These are phyloP conservation scores for Monochamus alternatus DNA, from an alignment of 2,888 invertebrate genomes.

Conservation along the genomic window DNA sequence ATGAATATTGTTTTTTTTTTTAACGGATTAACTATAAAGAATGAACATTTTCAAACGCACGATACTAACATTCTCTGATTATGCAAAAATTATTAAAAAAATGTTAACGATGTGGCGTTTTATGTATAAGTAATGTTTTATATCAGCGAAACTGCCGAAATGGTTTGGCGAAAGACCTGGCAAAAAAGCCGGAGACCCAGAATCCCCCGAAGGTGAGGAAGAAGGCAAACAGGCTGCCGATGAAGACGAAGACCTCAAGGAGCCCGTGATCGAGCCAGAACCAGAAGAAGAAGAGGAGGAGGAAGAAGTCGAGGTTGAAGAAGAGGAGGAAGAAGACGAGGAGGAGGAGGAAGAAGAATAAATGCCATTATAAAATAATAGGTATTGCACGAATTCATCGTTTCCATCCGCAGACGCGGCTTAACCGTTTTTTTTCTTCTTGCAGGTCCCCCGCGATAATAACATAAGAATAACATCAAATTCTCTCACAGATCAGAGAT, in stretches of 20 bases:
- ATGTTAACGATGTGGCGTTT: too few species aligned
- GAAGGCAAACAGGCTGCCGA: constrained; percentile 86
- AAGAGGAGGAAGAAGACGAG: constrained; percentile 84
- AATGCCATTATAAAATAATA: constrained; percentile 38
- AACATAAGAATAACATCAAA: constrained; percentile 53
- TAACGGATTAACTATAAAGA: too few species aligned
- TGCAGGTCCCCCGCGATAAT: constrained; percentile 42
- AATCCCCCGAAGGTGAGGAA: constrained; percentile 93
- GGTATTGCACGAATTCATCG: not conserved
- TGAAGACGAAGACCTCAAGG: constrained; percentile 75
- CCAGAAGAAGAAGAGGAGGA: constrained; percentile 84
- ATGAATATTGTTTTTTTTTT: too few species aligned
- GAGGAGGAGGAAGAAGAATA: constrained; percentile 78
- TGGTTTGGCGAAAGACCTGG: constrained; percentile 97
- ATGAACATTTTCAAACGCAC: too few species aligned
- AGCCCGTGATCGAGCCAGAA: constrained; percentile 79
- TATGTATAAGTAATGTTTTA: too few species aligned
- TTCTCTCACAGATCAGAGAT: constrained; percentile 44
- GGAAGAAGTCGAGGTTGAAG: constrained; percentile 81
- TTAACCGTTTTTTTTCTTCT: constrained; percentile 24
- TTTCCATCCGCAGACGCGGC: not conserved
- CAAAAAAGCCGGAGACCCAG: constrained; percentile 91
- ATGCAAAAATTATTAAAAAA: too few species aligned
- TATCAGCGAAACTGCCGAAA: constrained; percentile 90
- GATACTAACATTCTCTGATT: too few species aligned